Evolutionary conservation across 2,888 invertebrate genomes (phyloP), one percentile per base, ranked within the genome.

Genomic region (Dorcus parallelipipedus): DNA sequence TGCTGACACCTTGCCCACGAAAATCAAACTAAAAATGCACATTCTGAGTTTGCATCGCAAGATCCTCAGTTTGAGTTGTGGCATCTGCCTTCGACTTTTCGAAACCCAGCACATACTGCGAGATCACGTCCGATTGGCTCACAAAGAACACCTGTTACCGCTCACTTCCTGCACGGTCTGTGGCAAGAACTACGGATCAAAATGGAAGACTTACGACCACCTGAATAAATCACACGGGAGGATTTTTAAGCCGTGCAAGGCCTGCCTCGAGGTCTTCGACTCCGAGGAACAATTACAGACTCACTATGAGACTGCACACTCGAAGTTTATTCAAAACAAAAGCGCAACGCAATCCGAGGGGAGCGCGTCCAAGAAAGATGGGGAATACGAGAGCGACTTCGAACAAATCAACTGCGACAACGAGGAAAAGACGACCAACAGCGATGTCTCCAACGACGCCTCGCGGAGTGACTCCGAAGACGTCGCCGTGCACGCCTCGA

Each of bases 181-280:
- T 65, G 85, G 84, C 0, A 84, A 84, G 67, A 82, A 83, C 60
- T 84, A 83, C 65, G 82, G 83, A 0, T 82, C 82, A 1, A 82
- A 83, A 59, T 83, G 83, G 81, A 84, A 84, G 64, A 82, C 84
- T 0, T 81, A 81, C 58, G 84, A 84, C 67, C 85, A 85, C 64
- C 76, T 84, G 42, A 82, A 83, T 61, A 84, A 83, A 61, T 82
- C 82, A 26, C 85, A 85, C 66, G 84, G 84, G 0, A 77, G 81
- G 49, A 82, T 82, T 33, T 84, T 83, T 61, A 78, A 79, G 43
- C 82, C 83, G 1, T 85, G 85, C 62, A 83, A 82, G 71, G 79
- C 80, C n/a, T 85, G 85, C 64, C 73, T 84, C 52, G 81, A 82
- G 43, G 81, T 84, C n/a, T 84, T 84, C 63, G 80, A 80, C 3